Evolutionary conservation across 2,797 vertebrate species (phyloP), one percentile per base, ranked within the genome.

Genomic region (Babyrousa celebensis): DNA sequence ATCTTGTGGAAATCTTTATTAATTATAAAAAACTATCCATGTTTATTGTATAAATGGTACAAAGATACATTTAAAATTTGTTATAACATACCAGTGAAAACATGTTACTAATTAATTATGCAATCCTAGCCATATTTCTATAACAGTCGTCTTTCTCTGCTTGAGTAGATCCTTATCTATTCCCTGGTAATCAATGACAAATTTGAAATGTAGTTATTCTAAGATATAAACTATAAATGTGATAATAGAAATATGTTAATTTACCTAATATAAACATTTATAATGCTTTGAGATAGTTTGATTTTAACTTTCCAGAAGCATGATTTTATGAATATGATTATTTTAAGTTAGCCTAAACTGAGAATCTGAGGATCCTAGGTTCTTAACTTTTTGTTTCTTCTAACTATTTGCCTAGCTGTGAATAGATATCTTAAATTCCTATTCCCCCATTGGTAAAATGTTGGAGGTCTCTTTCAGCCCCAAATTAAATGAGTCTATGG

Each of bases 131-230:
- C 36, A 84, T 67, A 25, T 85, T 80, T 90, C 25, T 58, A 18
- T 78, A 79, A 54, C 56, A 85, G 25, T 63, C 91, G 20, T 82
- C 3, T 93, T 87, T 95, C 36, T 91, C 75, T 85, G 58, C 3
- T 89, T 94, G 36, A 72, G n/a, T 52, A 77, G 32, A 89, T 91
- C 1, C 20, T 90, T 77, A 72, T 6, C 16, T 68, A 60, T 82
- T 89, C 77, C 12, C 11, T 97, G 23, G 2, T 54, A 91, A 82
- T 77, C 4, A 82, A 29, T 80, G 67, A 79, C 3, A 67, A 43
- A 74, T 70, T 84, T 75, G 20, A 54, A 82, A 67, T 85, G 5
- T 83, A 91, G 85, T 80, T 95, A 83, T 86, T 70, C 58, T 86
- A 87, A 32, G 20, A 5, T 93, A 92, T 54, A 29, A 21, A 3